phyloP scores from a whole-genome alignment of 1,140 invertebrate genomes.

The Ceratosolen fusciceps region DNA sequence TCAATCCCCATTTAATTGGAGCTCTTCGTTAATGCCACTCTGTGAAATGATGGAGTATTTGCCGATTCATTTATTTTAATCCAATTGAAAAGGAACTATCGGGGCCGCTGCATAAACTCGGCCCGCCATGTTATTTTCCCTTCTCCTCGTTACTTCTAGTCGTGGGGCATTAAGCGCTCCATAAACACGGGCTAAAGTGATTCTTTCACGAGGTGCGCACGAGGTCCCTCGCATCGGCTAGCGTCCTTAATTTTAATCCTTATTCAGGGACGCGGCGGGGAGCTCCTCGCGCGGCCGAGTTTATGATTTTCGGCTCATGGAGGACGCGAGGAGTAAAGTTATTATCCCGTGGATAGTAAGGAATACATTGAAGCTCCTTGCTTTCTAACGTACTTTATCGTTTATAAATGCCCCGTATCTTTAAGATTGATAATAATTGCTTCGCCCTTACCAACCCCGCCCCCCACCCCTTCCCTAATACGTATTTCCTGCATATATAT shows the following conservation, averaged over 20 bases:
- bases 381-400: too few species aligned
- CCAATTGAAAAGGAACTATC: slow-evolving; percentile 36
- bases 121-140: background rate
- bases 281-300: too few species aligned
- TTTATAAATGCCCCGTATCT: too few species aligned
- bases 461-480: too few species aligned
- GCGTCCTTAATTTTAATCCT: slow-evolving; percentile 25
- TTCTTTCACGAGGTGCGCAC: background rate
- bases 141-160: slow-evolving; percentile 18
- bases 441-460: too few species aligned
- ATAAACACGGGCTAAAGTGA: slow-evolving; percentile 15
- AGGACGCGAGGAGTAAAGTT: too few species aligned
- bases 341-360: too few species aligned
- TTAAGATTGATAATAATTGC: too few species aligned
- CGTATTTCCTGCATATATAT: too few species aligned
- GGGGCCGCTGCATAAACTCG: background rate
- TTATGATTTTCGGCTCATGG: too few species aligned
- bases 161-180: background rate
- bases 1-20: slow-evolving; percentile 44
- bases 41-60: slow-evolving; percentile 46
- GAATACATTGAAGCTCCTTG: too few species aligned
- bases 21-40: slow-evolving; percentile 46
- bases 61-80: slow-evolving; percentile 49
- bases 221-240: background rate
- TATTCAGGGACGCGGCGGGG: background rate